Evolutionary conservation across 1,140 invertebrate species (phyloP).

Genomic region (Zaprionus lachaisei): DNA sequence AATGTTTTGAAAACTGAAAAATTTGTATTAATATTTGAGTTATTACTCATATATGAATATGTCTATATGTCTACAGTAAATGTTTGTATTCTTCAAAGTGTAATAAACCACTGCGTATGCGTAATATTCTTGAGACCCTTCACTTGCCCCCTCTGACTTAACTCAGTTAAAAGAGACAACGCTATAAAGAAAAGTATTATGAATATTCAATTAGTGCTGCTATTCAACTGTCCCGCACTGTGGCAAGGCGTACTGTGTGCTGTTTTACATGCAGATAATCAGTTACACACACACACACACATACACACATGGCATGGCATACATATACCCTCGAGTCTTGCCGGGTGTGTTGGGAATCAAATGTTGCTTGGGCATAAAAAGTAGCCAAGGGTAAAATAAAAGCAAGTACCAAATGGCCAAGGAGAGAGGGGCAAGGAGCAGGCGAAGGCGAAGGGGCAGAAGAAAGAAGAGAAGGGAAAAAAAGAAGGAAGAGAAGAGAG

Average conservation of each 20-base stretch:
- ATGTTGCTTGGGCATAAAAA: constrained; percentile 68
- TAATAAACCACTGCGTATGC: background rate
- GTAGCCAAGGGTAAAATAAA: constrained; percentile 79
- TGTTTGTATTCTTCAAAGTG: background rate
- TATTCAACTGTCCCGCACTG: constrained; percentile 32
- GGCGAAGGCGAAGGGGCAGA: background rate
- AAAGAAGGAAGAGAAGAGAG: background rate
- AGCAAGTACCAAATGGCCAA: constrained; percentile 63
- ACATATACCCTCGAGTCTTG: constrained; percentile 20
- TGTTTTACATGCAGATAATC: constrained; percentile 70
- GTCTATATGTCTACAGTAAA: too few relatives aligned
- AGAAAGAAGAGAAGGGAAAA: background rate
- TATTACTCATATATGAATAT: background rate
- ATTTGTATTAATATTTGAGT: background rate
- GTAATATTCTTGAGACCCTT: background rate
- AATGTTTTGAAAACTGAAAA: background rate
- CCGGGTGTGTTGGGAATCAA: constrained; percentile 69
- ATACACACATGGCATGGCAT: too few relatives aligned
- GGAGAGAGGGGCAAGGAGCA: background rate
- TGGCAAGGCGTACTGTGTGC: constrained; percentile 19
- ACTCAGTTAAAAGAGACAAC: background rate
- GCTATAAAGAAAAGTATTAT: background rate
- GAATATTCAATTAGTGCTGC: constrained; percentile 8
- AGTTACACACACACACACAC: constrained; percentile 38
- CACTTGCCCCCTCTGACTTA: background rate